These are phyloP conservation scores for Allacma fusca DNA, from an alignment of 2,888 invertebrate species.

Conservation along the genomic window DNA sequence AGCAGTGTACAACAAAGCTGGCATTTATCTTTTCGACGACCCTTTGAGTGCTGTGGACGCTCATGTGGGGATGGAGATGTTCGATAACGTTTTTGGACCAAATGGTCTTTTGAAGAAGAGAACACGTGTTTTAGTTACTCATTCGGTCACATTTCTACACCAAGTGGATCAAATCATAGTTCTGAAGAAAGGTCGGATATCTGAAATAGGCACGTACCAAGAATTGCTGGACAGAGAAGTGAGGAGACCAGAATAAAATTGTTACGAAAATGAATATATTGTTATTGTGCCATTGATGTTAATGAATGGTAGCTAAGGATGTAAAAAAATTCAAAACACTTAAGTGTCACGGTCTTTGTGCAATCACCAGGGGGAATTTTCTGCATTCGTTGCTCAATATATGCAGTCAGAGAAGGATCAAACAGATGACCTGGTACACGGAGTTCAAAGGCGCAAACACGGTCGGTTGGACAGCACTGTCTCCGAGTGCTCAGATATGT, in stretches of 20 bases:
- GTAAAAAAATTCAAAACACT: too few relatives aligned
- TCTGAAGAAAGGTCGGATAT: conserved; percentile 65
- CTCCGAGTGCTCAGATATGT: too few relatives aligned
- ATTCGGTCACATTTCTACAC: conserved; percentile 90
- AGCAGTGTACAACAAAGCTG: conserved; percentile 62
- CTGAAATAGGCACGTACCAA: conserved; percentile 66
- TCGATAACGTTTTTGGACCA: conserved; percentile 69
- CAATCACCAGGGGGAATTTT: conserved; percentile 1
- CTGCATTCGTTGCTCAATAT: neutral
- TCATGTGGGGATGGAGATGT: conserved; percentile 71
- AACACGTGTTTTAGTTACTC: conserved; percentile 93
- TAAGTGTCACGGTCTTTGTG: too few relatives aligned
- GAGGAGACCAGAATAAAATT: too few relatives aligned
- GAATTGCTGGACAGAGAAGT: conserved; percentile 67
- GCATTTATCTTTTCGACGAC: conserved; percentile 69
- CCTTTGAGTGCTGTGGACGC: conserved; percentile 82
- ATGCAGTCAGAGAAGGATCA: too few relatives aligned
- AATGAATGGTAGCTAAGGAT: too few relatives aligned
- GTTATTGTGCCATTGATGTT: too few relatives aligned
- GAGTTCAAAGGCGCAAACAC: too few relatives aligned
- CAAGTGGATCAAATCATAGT: conserved; percentile 69
- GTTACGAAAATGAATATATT: too few relatives aligned
- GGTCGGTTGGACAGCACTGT: too few relatives aligned
- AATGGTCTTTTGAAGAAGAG: conserved; percentile 63
- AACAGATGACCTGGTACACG: too few relatives aligned